Conservation (phyloP, 2,113 vertebrate genomes). For the Sinocyclocheilus rhinocerous region DNA sequence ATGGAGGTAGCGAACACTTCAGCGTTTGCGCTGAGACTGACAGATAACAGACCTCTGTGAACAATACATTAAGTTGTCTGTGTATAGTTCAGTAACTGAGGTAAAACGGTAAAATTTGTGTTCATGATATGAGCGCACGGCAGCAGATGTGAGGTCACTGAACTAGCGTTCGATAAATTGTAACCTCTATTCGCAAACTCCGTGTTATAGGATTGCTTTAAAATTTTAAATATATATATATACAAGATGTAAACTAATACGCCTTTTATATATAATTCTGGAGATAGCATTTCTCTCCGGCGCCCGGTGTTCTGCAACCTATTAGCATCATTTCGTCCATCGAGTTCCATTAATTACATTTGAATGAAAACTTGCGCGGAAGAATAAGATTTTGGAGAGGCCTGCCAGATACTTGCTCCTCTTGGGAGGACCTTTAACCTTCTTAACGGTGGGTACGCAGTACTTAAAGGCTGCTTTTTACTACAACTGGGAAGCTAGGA, state of each 20-base stretch:
- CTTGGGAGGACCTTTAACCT: constrained; percentile 83
- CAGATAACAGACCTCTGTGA: not conserved
- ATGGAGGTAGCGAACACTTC: not conserved
- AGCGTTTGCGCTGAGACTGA: not conserved
- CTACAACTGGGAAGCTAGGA: constrained; percentile 70
- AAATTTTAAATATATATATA: not conserved
- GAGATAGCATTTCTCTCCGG: not conserved
- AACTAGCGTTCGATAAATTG: constrained; percentile 5
- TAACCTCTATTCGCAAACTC: not conserved
- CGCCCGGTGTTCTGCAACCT: constrained; percentile 68
- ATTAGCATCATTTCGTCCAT: constrained; percentile 85
- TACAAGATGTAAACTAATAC: not conserved
- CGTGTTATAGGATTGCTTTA: not conserved
- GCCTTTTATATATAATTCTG: not conserved
- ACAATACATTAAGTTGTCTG: not conserved
- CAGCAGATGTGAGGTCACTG: constrained; percentile 42
- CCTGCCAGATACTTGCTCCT: constrained; percentile 82
- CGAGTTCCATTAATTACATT: constrained; percentile 82
- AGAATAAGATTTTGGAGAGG: constrained; percentile 83
- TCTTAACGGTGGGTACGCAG: constrained; percentile 74
- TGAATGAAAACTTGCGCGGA: constrained; percentile 80
- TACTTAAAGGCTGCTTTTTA: constrained; percentile 73
- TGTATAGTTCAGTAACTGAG: constrained; percentile 27
- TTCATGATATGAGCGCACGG: constrained; percentile 10
- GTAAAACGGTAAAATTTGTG: constrained; percentile 19